A percentile compares a stretch with the other conserved stretches of the same genome.
phyloP scores from a whole-genome alignment of 1,140 invertebrate genomes.

The Periplaneta americana region DNA sequence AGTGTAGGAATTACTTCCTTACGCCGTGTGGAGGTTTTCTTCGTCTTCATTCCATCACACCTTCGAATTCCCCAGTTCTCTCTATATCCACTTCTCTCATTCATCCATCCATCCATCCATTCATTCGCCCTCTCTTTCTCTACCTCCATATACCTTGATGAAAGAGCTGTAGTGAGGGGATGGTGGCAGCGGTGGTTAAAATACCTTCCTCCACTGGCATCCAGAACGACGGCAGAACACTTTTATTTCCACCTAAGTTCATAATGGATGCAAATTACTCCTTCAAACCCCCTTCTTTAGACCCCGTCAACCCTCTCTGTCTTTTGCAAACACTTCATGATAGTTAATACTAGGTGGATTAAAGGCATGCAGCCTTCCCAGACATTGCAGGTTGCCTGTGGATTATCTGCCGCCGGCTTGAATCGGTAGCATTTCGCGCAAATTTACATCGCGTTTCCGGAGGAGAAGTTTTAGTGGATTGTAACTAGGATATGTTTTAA shows the following conservation, averaged over 20 bases:
- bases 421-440: not conserved
- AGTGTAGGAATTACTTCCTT: not conserved
- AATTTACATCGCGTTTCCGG: not conserved
- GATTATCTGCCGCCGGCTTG: not conserved
- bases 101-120: not conserved
- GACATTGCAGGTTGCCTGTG: not conserved
- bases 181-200: not conserved
- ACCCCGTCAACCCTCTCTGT: not conserved
- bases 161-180: not conserved
- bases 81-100: not conserved
- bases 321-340: not conserved
- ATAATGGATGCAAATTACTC: conserved; percentile 18
- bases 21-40: not conserved
- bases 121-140: not conserved
- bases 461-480: not conserved
- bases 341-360: not conserved
- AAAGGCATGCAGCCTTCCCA: not conserved
- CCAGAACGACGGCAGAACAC: not conserved
- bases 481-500: not conserved
- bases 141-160: not conserved
- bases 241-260: conserved; percentile 8
- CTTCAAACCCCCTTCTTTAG: not conserved
- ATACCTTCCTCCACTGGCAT: not conserved
- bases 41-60: not conserved
- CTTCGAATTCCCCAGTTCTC: not conserved